A percentile compares a stretch with the other conserved stretches of the same genome.
Conservation (phyloP, 2,113 vertebrate species). For the cattle (Bos taurus) region ARS-UCD2.0 NC_037352.1:5358501-5359000, state of each 20-base stretch:
- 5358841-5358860: neutral
- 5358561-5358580: neutral
- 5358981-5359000: neutral
- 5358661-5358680: neutral
- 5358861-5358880: neutral
- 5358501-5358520: neutral
- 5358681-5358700: neutral
- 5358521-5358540: neutral
- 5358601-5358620: neutral
- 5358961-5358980: neutral
- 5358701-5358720: neutral
- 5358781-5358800: neutral
- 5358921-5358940: neutral
- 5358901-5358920: neutral
- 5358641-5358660: neutral
- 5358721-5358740: neutral
- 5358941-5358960: neutral
- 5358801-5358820: neutral
- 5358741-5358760: neutral
- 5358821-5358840: neutral
- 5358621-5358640: neutral
- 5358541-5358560: neutral
- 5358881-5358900: neutral
- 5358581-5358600: neutral
- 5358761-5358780: neutral